These are phyloP conservation scores for Microvelia longipes DNA, from an alignment of 1,140 invertebrate species.

Conservation along the genomic window DNA sequence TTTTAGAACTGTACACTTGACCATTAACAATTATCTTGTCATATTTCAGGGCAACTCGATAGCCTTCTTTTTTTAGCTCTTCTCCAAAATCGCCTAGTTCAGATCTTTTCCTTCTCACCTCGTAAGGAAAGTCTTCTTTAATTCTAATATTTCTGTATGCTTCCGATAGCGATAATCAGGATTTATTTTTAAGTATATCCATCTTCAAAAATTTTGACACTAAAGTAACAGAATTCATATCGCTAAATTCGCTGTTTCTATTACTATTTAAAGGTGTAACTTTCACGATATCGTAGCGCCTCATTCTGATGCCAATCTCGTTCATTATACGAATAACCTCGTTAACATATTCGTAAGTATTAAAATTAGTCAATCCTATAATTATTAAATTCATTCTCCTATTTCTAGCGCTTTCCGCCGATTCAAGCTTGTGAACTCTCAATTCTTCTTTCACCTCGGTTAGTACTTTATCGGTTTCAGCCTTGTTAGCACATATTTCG, in stretches of 20 bases:
- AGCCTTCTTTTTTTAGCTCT: not conserved
- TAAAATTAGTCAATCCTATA: not conserved
- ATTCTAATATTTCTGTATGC: too few relatives aligned
- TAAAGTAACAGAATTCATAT: not conserved
- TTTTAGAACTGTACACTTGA: not conserved
- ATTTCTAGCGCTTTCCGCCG: not conserved
- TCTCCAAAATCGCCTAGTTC: not conserved
- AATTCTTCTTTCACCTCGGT: not conserved
- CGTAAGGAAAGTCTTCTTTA: not conserved
- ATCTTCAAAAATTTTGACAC: not conserved
- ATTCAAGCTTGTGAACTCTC: not conserved
- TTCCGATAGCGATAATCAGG: not conserved
- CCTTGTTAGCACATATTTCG: not conserved
- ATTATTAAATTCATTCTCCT: not conserved
- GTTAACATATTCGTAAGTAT: not conserved
- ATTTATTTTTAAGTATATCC: not conserved
- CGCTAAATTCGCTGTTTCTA: not conserved
- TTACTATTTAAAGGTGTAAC: not conserved
- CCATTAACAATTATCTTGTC: not conserved
- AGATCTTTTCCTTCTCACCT: not conserved
- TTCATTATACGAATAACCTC: not conserved
- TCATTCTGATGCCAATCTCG: not conserved
- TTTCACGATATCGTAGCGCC: not conserved
- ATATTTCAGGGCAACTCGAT: not conserved
- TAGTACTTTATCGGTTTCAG: not conserved